Percentiles rank a stretch among this genome's conserved stretches.
Evolutionary conservation across 2,113 vertebrate species (phyloP).

Genomic region (Pristiophorus japonicus): DNA sequence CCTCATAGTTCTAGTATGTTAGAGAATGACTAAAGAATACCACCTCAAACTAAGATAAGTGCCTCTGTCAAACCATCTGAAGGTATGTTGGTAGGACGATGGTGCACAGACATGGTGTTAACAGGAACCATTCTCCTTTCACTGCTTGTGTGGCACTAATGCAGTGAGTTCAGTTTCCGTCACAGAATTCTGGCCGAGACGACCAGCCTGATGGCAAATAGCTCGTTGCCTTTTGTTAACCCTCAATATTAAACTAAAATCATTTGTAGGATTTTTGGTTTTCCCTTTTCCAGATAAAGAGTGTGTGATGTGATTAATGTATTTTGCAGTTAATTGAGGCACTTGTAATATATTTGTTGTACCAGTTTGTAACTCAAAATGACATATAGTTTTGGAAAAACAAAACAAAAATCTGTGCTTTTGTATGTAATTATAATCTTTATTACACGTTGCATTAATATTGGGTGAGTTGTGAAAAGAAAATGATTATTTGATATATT

Average conservation of each 20-base stretch:
- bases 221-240: slow-evolving; percentile 23
- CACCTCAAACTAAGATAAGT: slow-evolving; percentile 30
- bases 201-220: background rate
- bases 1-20: background rate
- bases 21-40: background rate
- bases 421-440: slow-evolving; percentile 49
- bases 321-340: slow-evolving; percentile 36
- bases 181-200: background rate
- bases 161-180: background rate
- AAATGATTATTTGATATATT: slow-evolving; percentile 51
- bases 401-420: slow-evolving; percentile 42
- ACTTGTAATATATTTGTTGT: slow-evolving; percentile 37
- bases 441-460: slow-evolving; percentile 47
- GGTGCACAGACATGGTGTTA: background rate
- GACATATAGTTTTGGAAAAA: slow-evolving; percentile 43
- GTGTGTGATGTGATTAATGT: slow-evolving; percentile 29
- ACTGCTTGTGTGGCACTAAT: background rate
- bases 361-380: slow-evolving; percentile 46
- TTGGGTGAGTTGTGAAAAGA: slow-evolving; percentile 53
- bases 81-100: background rate
- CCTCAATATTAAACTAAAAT: slow-evolving; percentile 20
- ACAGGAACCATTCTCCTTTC: slow-evolving; percentile 5
- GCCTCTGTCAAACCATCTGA: slow-evolving; percentile 28
- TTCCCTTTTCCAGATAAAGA: slow-evolving; percentile 25
- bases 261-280: slow-evolving; percentile 29